Evolutionary conservation across 1,140 invertebrate species (phyloP), one percentile per base, ranked within the genome.

Genomic region (Bombus terrestris): DNA sequence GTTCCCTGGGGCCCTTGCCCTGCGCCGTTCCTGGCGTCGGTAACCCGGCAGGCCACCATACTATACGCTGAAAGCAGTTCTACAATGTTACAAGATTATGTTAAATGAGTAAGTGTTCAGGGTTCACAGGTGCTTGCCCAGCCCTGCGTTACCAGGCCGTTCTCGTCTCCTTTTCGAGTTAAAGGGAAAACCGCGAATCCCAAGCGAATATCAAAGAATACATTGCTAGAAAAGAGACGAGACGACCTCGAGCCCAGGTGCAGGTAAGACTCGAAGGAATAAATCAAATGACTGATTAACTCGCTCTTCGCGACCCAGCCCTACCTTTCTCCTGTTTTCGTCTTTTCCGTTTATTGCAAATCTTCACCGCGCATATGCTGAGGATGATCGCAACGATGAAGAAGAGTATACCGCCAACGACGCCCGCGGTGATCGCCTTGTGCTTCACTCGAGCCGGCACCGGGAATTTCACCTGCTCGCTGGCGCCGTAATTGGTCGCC

Each of bases 291-390:
- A 75, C 8, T 64, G 81, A 80, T 66, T 66, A 85, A 83, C 39
- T 73, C 69, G 37, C 39, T 39, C 47, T 5, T 18, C 53, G 71
- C 74, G 68, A 71, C 66, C n/a, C 79, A 64, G 25, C 71, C 77
- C 89, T 96, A 99, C 98, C 98, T 98, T 99, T 99, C 96, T 99
- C 98, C 95, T 99, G 98, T 97, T 98, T 99, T 96, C 98, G 97
- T 95, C 98, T 96, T 95, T 99, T 99, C 93, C 98, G 96, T 95
- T 99, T 98, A 96, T 99, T 99, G 96, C 98, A 99, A 94, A 99
- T 98, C 96, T 99, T 99, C 92, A 99, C 98, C 90, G 98, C 98
- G 96, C 98, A 99, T 92, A 99, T 98, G 86, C 98, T 98, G 91
- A 99, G 96, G 94, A 99, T 99, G 95, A 99, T 99, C 93, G 98